Conservation (phyloP, 2,113 vertebrate species). For the Corythaixoides concolor region DNA sequence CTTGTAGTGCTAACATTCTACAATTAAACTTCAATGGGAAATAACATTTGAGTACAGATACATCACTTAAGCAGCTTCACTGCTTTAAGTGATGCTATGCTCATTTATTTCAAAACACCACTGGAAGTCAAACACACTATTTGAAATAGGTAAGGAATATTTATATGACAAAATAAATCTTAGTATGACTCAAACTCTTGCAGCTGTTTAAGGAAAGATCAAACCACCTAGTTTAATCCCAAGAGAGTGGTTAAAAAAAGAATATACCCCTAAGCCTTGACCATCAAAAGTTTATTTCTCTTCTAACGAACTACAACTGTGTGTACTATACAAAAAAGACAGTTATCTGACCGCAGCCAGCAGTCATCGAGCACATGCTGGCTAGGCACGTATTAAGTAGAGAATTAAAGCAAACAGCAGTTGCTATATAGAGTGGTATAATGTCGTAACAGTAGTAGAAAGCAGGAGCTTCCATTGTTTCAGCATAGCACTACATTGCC, state of each 20-base stretch:
- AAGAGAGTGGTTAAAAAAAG: not conserved
- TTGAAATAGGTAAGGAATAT: not conserved
- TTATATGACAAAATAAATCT: not conserved
- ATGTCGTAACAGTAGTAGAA: not conserved
- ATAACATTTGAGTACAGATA: not conserved
- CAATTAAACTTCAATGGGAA: not conserved
- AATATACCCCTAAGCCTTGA: not conserved
- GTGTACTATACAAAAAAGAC: not conserved
- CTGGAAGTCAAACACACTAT: not conserved
- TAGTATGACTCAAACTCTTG: not conserved
- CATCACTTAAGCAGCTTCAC: not conserved
- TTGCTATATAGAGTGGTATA: not conserved
- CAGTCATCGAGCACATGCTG: not conserved
- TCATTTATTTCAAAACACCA: not conserved
- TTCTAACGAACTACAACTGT: not conserved
- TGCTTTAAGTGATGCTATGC: not conserved
- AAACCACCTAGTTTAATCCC: not conserved
- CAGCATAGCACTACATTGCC: conserved; percentile 32
- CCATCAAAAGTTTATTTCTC: not conserved
- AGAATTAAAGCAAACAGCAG: not conserved
- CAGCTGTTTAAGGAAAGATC: not conserved
- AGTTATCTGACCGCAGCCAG: not conserved
- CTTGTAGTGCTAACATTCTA: not conserved
- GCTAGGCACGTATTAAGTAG: not conserved
- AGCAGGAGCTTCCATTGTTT: conserved; percentile 27